Evolutionary conservation across 1,140 invertebrate genomes (phyloP).

Genomic region (Tachypleus tridentatus): DNA sequence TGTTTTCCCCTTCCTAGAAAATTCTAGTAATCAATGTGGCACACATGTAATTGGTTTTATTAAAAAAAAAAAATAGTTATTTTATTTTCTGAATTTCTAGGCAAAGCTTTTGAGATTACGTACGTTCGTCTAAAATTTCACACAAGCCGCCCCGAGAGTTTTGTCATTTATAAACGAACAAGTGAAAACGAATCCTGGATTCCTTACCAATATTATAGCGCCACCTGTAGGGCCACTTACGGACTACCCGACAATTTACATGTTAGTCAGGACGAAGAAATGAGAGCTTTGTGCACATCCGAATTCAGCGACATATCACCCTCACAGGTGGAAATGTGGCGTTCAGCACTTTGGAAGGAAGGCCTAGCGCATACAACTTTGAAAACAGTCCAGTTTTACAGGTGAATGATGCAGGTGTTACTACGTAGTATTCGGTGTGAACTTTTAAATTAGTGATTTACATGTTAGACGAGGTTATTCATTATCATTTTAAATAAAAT

Average conservation of each 20-base stretch:
- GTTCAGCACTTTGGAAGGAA: constrained; percentile 87
- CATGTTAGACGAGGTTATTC: too few relatives aligned
- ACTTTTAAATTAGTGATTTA: too few relatives aligned
- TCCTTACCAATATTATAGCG: constrained; percentile 94
- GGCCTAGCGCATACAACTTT: constrained; percentile 82
- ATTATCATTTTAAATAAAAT: too few relatives aligned
- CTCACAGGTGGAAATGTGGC: constrained; percentile 87
- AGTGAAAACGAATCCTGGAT: constrained; percentile 68
- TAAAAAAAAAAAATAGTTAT: too few relatives aligned
- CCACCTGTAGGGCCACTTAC: constrained; percentile 74
- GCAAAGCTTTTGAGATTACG: constrained; percentile 96
- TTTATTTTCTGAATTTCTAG: constrained; percentile 45
- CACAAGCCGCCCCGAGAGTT: constrained; percentile 89
- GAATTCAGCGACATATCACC: constrained; percentile 97
- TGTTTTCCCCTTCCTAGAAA: too few relatives aligned
- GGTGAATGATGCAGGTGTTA: constrained; percentile 37
- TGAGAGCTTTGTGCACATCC: constrained; percentile 80
- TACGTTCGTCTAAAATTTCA: constrained; percentile 90
- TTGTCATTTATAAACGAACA: constrained; percentile 81
- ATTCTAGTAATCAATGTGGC: too few relatives aligned
- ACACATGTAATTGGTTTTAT: too few relatives aligned
- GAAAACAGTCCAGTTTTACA: constrained; percentile 78
- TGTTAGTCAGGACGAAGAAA: constrained; percentile 63
- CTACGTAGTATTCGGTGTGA: too few relatives aligned
- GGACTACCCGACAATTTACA: constrained; percentile 52